A percentile compares a stretch with the other conserved stretches of the same genome.
phyloP scores from a whole-genome alignment of 1,140 invertebrate species.

The Nephila pilipes region DNA sequence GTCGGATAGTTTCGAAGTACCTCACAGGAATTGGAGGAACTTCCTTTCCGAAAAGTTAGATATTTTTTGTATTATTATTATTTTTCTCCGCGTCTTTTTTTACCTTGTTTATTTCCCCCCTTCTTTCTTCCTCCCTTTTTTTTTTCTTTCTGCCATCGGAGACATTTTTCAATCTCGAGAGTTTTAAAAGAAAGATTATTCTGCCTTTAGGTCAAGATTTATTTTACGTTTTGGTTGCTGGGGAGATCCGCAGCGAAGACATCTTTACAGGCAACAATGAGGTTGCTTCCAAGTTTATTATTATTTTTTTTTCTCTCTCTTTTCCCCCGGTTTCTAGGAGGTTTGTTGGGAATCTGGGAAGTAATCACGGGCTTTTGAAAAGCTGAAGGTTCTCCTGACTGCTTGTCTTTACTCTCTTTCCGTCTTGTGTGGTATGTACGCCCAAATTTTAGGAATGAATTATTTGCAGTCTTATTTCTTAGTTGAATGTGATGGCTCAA shows the following conservation, averaged over 20 bases:
- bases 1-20: not conserved
- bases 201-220: conserved; percentile 60
- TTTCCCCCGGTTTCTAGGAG: not conserved
- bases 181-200: conserved; percentile 65
- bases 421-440: too few relatives aligned
- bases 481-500: too few relatives aligned
- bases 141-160: conserved; percentile 11
- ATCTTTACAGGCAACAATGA: not conserved
- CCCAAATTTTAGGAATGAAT: not conserved
- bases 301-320: not conserved
- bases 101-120: not conserved
- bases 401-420: not conserved
- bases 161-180: conserved; percentile 70
- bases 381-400: not conserved
- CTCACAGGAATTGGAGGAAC: conserved; percentile 53
- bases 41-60: conserved; percentile 52
- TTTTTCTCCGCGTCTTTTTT: not conserved
- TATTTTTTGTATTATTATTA: not conserved
- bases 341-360: not conserved
- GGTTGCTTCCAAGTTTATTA: not conserved
- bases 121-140: not conserved
- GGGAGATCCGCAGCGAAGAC: not conserved
- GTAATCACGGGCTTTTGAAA: not conserved
- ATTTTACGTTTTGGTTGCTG: conserved; percentile 37
- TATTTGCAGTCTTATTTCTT: not conserved